Evolutionary conservation across 2,888 invertebrate genomes (phyloP).

Genomic region (Megalurothrips usitatus): DNA sequence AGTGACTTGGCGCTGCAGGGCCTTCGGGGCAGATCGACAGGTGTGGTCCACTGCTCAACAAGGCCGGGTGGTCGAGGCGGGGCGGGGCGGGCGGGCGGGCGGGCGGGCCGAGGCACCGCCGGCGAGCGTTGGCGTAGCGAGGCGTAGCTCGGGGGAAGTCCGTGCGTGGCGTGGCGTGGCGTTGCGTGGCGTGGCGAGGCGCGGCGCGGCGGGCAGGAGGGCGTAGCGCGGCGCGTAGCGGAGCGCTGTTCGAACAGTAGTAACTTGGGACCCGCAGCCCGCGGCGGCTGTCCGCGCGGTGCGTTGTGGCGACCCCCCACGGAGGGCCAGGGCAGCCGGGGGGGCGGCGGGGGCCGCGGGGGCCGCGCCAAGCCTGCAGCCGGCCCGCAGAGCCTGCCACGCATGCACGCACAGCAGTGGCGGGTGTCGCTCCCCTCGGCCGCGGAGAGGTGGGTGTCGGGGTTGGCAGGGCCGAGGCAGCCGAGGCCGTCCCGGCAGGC

Average conservation of each 20-base stretch:
- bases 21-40: slow-evolving; percentile 17
- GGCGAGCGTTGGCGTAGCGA: neutral
- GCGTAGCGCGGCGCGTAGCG: neutral
- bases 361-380: too few species aligned
- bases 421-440: too few species aligned
- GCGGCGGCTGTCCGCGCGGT: too few species aligned
- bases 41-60: neutral
- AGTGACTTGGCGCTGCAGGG: slow-evolving; percentile 25
- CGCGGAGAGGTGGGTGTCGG: too few species aligned
- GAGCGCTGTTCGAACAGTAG: neutral
- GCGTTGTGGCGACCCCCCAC: too few species aligned
- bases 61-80: slow-evolving; percentile 13
- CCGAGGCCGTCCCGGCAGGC: neutral
- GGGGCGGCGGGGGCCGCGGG: too few species aligned
- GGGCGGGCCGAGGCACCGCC: neutral
- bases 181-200: too few species aligned
- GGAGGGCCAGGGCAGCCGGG: too few species aligned
- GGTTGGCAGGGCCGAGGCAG: neutral
- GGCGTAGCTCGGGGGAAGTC: neutral
- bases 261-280: too few species aligned
- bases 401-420: too few species aligned
- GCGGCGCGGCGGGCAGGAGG: neutral
- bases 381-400: too few species aligned
- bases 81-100: neutral
- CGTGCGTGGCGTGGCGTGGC: neutral